Percentiles rank a stretch among this genome's conserved stretches.
phyloP scores from a whole-genome alignment of 2,888 invertebrate genomes.

The Tenthredo notha region DNA sequence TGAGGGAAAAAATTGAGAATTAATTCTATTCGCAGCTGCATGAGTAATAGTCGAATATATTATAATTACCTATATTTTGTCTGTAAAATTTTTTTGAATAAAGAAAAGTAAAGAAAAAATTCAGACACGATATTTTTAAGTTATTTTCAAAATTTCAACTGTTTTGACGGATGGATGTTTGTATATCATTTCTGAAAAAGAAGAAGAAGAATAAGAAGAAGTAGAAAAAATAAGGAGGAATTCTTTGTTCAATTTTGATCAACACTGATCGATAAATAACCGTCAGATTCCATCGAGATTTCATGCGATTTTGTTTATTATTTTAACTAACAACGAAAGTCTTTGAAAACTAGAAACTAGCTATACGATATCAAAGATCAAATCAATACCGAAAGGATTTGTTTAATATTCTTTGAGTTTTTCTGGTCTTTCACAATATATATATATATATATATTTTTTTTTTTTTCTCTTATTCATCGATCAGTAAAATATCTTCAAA shows the following conservation, averaged over 20 bases:
- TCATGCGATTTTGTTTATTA: slow-evolving; percentile 13
- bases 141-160: background rate
- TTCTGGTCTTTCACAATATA: background rate
- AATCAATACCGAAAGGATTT: background rate
- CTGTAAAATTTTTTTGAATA: background rate
- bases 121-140: background rate
- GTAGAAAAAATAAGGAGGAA: background rate
- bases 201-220: background rate
- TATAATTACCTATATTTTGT: background rate
- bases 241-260: slow-evolving; percentile 28
- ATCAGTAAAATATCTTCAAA: background rate
- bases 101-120: background rate
- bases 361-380: background rate
- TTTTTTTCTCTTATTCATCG: background rate
- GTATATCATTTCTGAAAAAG: background rate
- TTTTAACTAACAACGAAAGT: slow-evolving; percentile 18
- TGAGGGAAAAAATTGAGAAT: background rate
- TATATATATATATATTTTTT: too few species aligned
- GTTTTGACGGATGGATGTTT: slow-evolving; percentile 19
- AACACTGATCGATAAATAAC: background rate
- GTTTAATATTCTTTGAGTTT: background rate
- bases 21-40: background rate
- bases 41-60: background rate
- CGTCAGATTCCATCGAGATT: background rate
- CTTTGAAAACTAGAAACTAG: slow-evolving; percentile 3